These are phyloP conservation scores for Himalopsyche phryganea DNA, from an alignment of 1,140 invertebrate species.

Conservation along the genomic window DNA sequence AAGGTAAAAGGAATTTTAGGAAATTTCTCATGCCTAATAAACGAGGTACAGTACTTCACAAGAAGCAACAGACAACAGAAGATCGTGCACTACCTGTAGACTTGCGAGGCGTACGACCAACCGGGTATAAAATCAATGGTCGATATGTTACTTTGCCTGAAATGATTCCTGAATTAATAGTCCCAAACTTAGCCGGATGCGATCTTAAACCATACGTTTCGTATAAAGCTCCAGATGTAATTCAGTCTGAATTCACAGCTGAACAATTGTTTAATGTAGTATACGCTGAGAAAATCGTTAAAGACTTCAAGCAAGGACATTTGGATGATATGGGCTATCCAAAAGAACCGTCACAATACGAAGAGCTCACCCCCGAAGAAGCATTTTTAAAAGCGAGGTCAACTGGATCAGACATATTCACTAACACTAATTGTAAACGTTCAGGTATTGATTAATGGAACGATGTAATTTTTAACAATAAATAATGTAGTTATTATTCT, in stretches of 20 bases:
- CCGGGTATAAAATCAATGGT: conserved; percentile 53
- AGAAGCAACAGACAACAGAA: conserved; percentile 55
- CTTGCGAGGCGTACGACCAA: conserved; percentile 62
- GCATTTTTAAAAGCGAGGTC: conserved; percentile 64
- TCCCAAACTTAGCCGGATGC: conserved; percentile 80
- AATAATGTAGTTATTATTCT: not conserved
- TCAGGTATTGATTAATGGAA: not conserved
- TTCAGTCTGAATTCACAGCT: conserved; percentile 77
- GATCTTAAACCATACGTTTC: conserved; percentile 91
- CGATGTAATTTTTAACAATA: not conserved
- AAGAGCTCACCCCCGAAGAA: conserved; percentile 67
- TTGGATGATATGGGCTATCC: conserved; percentile 66
- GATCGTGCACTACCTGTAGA: conserved; percentile 61
- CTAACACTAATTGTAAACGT: no score
- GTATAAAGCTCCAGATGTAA: conserved; percentile 71
- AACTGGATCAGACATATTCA: conserved; percentile 77
- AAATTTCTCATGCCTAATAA: conserved; percentile 73
- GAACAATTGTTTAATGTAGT: conserved; percentile 80
- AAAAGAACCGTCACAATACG: conserved; percentile 67
- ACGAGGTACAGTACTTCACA: conserved; percentile 65
- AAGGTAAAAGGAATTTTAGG: conserved; percentile 74
- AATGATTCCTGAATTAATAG: conserved; percentile 88
- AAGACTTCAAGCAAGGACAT: conserved; percentile 72
- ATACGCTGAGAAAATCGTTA: conserved; percentile 76
- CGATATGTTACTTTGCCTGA: conserved; percentile 71